phyloP scores from a whole-genome alignment of 2,888 invertebrate genomes.

The Cephus spinipes region DNA sequence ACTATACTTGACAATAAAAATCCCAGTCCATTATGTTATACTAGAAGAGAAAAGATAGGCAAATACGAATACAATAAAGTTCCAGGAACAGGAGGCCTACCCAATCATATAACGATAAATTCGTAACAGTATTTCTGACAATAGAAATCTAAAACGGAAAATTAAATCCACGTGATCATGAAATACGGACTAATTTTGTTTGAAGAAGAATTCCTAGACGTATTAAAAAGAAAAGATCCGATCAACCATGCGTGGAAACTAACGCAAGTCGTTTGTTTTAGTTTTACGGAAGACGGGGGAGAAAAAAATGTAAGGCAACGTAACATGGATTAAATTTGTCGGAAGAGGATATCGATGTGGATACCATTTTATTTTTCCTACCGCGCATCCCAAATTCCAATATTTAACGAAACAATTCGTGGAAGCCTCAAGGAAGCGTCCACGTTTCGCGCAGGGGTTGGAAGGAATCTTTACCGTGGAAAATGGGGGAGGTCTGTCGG shows the following conservation, averaged over 20 bases:
- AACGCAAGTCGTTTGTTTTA: not conserved
- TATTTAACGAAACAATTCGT: not conserved
- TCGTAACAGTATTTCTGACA: not conserved
- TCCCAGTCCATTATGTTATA: not conserved
- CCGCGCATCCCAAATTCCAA: not conserved
- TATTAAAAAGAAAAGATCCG: not conserved
- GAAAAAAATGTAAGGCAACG: not conserved
- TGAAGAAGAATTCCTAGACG: not conserved
- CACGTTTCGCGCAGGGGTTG: not conserved
- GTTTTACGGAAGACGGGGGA: not conserved
- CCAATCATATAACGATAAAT: not conserved
- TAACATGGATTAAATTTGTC: not conserved
- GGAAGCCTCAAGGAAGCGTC: not conserved
- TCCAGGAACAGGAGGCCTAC: not conserved
- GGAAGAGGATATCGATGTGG: not conserved
- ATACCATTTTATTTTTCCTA: not conserved
- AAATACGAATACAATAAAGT: not conserved
- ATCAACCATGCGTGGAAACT: not conserved
- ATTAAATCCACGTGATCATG: not conserved
- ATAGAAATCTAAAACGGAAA: not conserved
- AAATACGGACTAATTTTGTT: not conserved
- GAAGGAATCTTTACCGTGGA: constrained; percentile 1
- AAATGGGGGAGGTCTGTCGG: not conserved
- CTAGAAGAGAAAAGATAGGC: not conserved
- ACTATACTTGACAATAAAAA: not conserved